These are phyloP conservation scores for Poeciliopsis presidionis DNA, from an alignment of 2,797 vertebrate genomes.

Conservation along the genomic window DNA sequence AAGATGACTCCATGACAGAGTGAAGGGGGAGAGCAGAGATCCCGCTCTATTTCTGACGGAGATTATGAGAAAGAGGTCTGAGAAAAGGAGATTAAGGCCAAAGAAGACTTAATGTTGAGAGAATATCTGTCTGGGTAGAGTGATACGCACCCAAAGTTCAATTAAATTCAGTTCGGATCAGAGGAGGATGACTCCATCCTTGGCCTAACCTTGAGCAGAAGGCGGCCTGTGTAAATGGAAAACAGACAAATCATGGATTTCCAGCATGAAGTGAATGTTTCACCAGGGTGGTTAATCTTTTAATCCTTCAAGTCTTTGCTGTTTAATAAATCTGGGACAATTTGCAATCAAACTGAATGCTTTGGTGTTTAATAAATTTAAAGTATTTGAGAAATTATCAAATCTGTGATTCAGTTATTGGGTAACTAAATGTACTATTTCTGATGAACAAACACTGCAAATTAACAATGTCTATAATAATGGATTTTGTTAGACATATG, in stretches of 20 bases:
- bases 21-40: constrained; percentile 1
- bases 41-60: constrained; percentile 8
- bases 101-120: constrained; percentile 23
- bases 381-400: background rate
- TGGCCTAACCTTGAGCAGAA: constrained; percentile 16
- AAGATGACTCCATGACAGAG: constrained; percentile 2
- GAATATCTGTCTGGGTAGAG: constrained; percentile 29
- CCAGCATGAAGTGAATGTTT: background rate
- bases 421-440: background rate
- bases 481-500: background rate
- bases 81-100: constrained; percentile 38
- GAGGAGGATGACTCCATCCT: constrained; percentile 12
- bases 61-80: constrained; percentile 22
- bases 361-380: background rate
- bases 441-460: background rate
- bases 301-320: constrained; percentile 1
- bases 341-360: background rate
- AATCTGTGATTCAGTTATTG: background rate
- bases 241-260: background rate
- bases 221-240: background rate
- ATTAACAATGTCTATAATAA: background rate
- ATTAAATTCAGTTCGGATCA: constrained; percentile 17
- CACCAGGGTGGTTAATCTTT: background rate
- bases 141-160: constrained; percentile 18
- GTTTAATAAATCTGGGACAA: background rate